These are phyloP conservation scores for Cetoscarus ocellatus DNA, from an alignment of 2,797 vertebrate species.

Conservation along the genomic window DNA sequence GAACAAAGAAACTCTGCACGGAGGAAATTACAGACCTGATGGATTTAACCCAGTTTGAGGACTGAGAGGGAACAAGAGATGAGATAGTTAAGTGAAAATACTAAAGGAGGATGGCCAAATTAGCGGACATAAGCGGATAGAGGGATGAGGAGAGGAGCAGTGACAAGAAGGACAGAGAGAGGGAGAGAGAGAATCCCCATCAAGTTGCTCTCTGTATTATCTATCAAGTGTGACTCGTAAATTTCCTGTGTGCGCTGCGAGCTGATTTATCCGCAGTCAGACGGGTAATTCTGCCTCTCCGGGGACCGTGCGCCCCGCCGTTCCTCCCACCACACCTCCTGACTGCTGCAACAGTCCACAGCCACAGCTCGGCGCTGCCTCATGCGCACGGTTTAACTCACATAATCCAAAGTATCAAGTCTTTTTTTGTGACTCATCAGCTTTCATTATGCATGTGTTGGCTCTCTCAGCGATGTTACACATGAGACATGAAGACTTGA, in stretches of 20 bases:
- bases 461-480: not conserved
- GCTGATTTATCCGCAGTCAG: constrained; percentile 76
- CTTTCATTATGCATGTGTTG: not conserved
- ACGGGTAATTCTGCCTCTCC: constrained; percentile 71
- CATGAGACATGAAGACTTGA: not conserved
- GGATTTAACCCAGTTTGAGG: constrained; percentile 36
- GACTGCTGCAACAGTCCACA: constrained; percentile 14
- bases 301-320: constrained; percentile 28
- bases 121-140: constrained; percentile 44
- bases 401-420: not conserved
- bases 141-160: constrained; percentile 26
- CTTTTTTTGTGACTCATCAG: not conserved
- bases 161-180: constrained; percentile 4
- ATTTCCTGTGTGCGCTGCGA: constrained; percentile 64
- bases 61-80: constrained; percentile 30
- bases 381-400: not conserved
- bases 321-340: constrained; percentile 22
- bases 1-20: constrained; percentile 35
- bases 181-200: constrained; percentile 13
- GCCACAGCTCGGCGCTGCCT: not conserved
- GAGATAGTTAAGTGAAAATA: constrained; percentile 45
- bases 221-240: constrained; percentile 76
- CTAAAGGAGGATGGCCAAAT: constrained; percentile 38
- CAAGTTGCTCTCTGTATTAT: constrained; percentile 69
- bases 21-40: constrained; percentile 53